These are phyloP conservation scores for Watsonalla cultraria DNA, from an alignment of 2,888 invertebrate genomes.

Conservation along the genomic window DNA sequence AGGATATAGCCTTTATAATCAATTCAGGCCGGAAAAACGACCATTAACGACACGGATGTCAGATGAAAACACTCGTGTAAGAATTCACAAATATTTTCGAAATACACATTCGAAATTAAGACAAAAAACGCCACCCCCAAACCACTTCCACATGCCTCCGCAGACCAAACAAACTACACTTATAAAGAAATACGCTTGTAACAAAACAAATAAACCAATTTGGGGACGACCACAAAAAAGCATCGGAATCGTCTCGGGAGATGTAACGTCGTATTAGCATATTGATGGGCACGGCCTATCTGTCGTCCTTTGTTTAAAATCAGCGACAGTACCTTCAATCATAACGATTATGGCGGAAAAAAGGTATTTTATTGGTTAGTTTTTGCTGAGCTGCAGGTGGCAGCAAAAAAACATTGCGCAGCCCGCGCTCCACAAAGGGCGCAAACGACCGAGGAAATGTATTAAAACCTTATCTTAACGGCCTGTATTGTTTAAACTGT, in stretches of 20 bases:
- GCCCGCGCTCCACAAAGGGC: slow-evolving; percentile 14
- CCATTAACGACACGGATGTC: slow-evolving; percentile 19
- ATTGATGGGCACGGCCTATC: slow-evolving; percentile 71
- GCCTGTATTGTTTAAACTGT: not conserved
- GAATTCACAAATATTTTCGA: slow-evolving; percentile 28
- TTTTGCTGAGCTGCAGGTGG: slow-evolving; percentile 65
- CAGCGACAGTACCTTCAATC: slow-evolving; percentile 75
- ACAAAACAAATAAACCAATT: slow-evolving; percentile 77
- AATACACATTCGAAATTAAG: slow-evolving; percentile 11
- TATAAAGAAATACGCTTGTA: slow-evolving; percentile 62
- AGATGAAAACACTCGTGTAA: slow-evolving; percentile 23
- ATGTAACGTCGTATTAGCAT: slow-evolving; percentile 66
- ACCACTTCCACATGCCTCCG: slow-evolving; percentile 52
- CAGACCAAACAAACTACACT: slow-evolving; percentile 64
- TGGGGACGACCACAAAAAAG: slow-evolving; percentile 58
- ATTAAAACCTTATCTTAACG: slow-evolving; percentile 12
- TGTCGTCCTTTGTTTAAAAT: slow-evolving; percentile 72
- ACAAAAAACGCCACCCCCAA: slow-evolving; percentile 15
- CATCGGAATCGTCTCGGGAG: slow-evolving; percentile 46
- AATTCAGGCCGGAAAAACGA: slow-evolving; percentile 26
- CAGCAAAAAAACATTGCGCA: slow-evolving; percentile 38
- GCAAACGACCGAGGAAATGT: slow-evolving; percentile 18
- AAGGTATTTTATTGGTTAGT: slow-evolving; percentile 58
- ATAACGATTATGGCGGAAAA: slow-evolving; percentile 62
- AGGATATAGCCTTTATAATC: slow-evolving; percentile 29